A percentile compares a stretch with the other conserved stretches of the same genome.
These are phyloP conservation scores for Tiaroga cobitis DNA, from an alignment of 2,797 vertebrate species.

Conservation along the genomic window DNA sequence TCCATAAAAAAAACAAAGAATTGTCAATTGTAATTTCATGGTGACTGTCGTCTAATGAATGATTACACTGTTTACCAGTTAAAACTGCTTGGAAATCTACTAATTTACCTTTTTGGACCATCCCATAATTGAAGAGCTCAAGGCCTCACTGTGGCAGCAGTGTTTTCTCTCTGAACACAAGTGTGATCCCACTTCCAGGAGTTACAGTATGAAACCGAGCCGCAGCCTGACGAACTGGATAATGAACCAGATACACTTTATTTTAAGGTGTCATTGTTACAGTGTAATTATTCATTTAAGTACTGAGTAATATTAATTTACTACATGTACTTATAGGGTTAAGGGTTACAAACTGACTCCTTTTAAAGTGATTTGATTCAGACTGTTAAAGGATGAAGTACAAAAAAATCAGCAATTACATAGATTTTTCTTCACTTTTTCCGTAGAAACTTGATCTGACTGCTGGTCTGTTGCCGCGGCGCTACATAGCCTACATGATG, in stretches of 20 bases:
- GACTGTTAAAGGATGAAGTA: not conserved
- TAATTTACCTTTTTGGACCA: not conserved
- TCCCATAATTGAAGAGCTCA: not conserved
- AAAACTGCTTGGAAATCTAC: not conserved
- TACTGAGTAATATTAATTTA: not conserved
- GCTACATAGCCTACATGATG: not conserved
- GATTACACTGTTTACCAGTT: not conserved
- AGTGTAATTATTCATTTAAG: no score
- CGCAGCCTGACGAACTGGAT: no score
- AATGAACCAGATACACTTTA: no score
- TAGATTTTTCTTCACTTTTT: not conserved
- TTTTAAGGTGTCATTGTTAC: no score
- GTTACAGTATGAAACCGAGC: not conserved
- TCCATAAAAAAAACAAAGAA: not conserved
- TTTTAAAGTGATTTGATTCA: not conserved
- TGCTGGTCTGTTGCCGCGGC: no score
- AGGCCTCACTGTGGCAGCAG: not conserved
- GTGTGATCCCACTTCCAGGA: not conserved
- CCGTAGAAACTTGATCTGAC: not conserved
- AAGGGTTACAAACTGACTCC: not conserved
- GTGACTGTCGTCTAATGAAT: no score
- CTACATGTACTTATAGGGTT: not conserved
- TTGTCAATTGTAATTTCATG: not conserved
- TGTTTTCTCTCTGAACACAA: conserved; percentile 4
- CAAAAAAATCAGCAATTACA: not conserved